Conservation (phyloP, 2,113 vertebrate species). For the Calidris pugnax region DNA sequence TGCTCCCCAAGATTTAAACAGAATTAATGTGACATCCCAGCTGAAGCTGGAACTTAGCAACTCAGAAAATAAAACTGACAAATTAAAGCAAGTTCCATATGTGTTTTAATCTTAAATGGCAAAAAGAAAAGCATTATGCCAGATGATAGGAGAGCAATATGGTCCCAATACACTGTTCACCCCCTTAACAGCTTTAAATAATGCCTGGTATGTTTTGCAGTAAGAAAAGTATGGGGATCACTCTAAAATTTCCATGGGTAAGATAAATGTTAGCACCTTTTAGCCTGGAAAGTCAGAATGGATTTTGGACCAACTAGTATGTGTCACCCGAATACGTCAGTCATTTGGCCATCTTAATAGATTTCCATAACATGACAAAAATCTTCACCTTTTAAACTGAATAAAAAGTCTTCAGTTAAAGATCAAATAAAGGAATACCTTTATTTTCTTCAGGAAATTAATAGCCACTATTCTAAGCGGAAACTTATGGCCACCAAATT, state of each 20-base stretch:
- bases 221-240: background rate
- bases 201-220: background rate
- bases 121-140: slow-evolving; percentile 52
- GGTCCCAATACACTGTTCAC: slow-evolving; percentile 27
- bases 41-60: slow-evolving; percentile 41
- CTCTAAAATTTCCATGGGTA: background rate
- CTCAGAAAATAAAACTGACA: slow-evolving; percentile 61
- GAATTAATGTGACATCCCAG: slow-evolving; percentile 57
- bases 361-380: background rate
- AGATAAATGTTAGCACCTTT: background rate
- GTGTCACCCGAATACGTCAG: background rate
- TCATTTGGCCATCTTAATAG: background rate
- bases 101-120: slow-evolving; percentile 64
- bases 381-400: background rate
- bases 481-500: background rate
- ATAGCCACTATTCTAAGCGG: background rate
- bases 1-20: slow-evolving; percentile 54
- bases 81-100: slow-evolving; percentile 67
- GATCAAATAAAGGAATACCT: background rate
- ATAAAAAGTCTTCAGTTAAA: background rate
- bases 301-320: background rate
- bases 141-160: slow-evolving; percentile 56
- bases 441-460: background rate
- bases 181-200: slow-evolving; percentile 50
- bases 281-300: background rate